These are phyloP conservation scores for Drosophila setosimentum DNA, from an alignment of 2,888 invertebrate species.

Conservation along the genomic window DNA sequence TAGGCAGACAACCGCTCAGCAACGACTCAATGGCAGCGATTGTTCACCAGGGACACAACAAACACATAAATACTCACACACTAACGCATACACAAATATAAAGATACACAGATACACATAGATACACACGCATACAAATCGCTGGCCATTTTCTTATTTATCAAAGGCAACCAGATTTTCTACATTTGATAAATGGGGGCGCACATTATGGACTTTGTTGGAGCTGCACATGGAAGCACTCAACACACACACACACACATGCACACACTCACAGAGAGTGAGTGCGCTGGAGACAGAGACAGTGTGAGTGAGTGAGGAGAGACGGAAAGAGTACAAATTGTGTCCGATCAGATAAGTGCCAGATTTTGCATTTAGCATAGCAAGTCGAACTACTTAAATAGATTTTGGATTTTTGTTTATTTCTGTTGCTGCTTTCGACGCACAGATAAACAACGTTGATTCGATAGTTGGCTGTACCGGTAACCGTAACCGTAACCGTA, in stretches of 20 bases:
- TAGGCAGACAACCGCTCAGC: slow-evolving; percentile 19
- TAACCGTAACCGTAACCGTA: background rate
- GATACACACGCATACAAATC: slow-evolving; percentile 51
- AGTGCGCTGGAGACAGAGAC: background rate
- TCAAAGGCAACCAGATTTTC: slow-evolving; percentile 69
- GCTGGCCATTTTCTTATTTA: slow-evolving; percentile 72
- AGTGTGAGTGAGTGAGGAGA: background rate
- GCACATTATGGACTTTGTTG: slow-evolving; percentile 58
- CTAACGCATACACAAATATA: slow-evolving; percentile 10
- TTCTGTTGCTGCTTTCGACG: background rate
- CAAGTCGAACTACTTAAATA: background rate
- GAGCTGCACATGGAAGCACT: slow-evolving; percentile 13
- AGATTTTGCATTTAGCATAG: background rate
- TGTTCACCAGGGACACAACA: slow-evolving; percentile 51
- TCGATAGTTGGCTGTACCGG: background rate
- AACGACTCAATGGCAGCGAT: slow-evolving; percentile 63
- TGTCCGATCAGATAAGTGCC: background rate
- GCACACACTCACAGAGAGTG: background rate
- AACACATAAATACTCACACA: slow-evolving; percentile 12
- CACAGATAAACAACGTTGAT: background rate
- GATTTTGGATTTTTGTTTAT: background rate
- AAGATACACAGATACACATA: slow-evolving; percentile 14
- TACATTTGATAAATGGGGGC: slow-evolving; percentile 74
- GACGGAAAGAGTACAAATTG: background rate
- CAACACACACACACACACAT: background rate